A percentile compares a stretch with the other conserved stretches of the same genome.
phyloP scores from a whole-genome alignment of 2,888 invertebrate species.

The Asteroscopus sphinx region DNA sequence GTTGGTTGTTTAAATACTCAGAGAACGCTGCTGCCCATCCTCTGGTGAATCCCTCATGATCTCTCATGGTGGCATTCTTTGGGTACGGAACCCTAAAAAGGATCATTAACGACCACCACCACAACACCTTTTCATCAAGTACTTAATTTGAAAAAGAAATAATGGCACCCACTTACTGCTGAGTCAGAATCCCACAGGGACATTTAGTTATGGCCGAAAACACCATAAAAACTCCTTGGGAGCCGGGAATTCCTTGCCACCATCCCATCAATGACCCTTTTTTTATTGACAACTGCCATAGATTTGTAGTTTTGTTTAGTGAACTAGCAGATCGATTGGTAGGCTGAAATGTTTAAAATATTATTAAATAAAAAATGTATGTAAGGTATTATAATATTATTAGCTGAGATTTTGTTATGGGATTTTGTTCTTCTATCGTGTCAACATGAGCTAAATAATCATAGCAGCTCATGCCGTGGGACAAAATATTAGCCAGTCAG shows the following conservation, averaged over 20 bases:
- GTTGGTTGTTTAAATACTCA: too few species aligned
- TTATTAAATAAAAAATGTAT: too few species aligned
- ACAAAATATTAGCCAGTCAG: too few species aligned
- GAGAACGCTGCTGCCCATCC: too few species aligned
- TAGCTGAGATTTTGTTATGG: too few species aligned
- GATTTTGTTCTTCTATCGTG: too few species aligned
- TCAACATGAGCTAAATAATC: too few species aligned
- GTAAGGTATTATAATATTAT: too few species aligned
- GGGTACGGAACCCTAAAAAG: conserved; percentile 20
- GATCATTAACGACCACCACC: conserved; percentile 22
- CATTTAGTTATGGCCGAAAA: conserved; percentile 80
- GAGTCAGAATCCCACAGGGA: conserved; percentile 77
- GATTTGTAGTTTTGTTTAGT: conserved; percentile 56
- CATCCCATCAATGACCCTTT: conserved; percentile 72
- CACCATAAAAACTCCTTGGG: conserved; percentile 83
- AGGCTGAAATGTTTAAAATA: conserved; percentile 9
- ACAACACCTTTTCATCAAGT: conserved; percentile 47
- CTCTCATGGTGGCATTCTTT: too few species aligned
- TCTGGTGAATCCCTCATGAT: too few species aligned
- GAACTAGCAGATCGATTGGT: neutral
- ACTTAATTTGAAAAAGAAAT: conserved; percentile 47
- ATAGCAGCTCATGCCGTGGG: too few species aligned
- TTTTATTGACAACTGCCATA: conserved; percentile 62
- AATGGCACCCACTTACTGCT: conserved; percentile 63
- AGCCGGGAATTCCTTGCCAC: conserved; percentile 77